These are phyloP conservation scores for Rhingia campestris DNA, from an alignment of 2,888 invertebrate genomes.

Conservation along the genomic window DNA sequence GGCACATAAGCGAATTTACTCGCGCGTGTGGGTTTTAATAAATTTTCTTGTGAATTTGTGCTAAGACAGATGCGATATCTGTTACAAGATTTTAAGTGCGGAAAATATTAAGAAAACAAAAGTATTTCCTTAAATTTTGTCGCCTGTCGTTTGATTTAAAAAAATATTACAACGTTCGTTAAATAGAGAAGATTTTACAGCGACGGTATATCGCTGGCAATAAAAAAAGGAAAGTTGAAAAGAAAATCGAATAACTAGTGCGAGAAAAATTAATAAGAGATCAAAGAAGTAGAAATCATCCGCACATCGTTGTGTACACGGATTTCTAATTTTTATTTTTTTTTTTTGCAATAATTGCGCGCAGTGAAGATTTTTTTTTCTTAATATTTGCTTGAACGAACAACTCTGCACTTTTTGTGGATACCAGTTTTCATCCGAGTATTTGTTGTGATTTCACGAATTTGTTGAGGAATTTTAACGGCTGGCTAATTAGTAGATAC, in stretches of 20 bases:
- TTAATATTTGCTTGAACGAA: slow-evolving; percentile 3
- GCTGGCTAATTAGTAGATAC: slow-evolving; percentile 41
- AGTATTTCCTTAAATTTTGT: slow-evolving; percentile 11
- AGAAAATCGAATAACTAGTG: slow-evolving; percentile 68
- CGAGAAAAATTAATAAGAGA: slow-evolving; percentile 61
- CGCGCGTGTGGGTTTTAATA: slow-evolving; percentile 49
- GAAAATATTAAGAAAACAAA: not conserved
- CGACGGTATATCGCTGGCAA: slow-evolving; percentile 15
- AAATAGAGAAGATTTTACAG: slow-evolving; percentile 36
- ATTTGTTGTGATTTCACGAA: slow-evolving; percentile 20
- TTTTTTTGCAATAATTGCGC: slow-evolving; percentile 12
- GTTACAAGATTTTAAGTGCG: slow-evolving; percentile 43
- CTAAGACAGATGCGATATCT: not conserved
- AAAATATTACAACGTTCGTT: slow-evolving; percentile 16
- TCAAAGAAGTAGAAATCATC: slow-evolving; percentile 57
- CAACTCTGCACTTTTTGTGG: slow-evolving; percentile 45
- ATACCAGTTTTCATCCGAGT: slow-evolving; percentile 54
- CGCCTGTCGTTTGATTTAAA: not conserved
- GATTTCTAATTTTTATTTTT: slow-evolving; percentile 57
- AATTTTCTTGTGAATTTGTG: not conserved
- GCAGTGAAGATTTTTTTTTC: slow-evolving; percentile 33
- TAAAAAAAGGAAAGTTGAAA: slow-evolving; percentile 67
- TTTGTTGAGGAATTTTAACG: slow-evolving; percentile 18
- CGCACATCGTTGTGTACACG: slow-evolving; percentile 44
- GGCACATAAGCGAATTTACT: slow-evolving; percentile 48